Percentiles rank a stretch among this genome's conserved stretches.
Conservation (phyloP, 2,797 vertebrate species). For the Tamandua tetradactyla region DNA sequence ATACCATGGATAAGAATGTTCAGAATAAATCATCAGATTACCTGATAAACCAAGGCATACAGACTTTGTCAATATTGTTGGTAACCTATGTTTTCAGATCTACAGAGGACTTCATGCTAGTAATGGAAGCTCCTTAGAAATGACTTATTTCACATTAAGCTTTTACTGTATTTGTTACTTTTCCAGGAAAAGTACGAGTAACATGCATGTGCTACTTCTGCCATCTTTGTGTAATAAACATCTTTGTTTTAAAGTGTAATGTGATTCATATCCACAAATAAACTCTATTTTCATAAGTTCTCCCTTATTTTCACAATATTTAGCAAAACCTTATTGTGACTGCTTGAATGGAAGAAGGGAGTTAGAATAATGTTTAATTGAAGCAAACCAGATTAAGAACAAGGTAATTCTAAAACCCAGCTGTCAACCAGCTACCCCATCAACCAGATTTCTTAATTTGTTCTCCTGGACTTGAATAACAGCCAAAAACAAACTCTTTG, state of each 20-base stretch:
- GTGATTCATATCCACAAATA: not conserved
- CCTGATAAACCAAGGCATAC: not conserved
- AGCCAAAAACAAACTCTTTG: slow-evolving; percentile 56
- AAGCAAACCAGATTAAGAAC: slow-evolving; percentile 2
- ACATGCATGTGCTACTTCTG: not conserved
- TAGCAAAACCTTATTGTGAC: not conserved
- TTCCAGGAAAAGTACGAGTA: not conserved
- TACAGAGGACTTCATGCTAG: not conserved
- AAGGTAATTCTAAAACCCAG: slow-evolving; percentile 6
- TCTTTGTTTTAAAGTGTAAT: slow-evolving; percentile 20
- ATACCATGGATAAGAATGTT: not conserved
- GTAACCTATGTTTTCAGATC: not conserved
- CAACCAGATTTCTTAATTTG: slow-evolving; percentile 30
- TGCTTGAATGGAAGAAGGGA: slow-evolving; percentile 26
- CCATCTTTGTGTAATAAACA: not conserved
- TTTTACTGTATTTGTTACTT: not conserved
- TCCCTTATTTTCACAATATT: slow-evolving; percentile 5
- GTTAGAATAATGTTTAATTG: not conserved
- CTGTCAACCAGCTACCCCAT: not conserved
- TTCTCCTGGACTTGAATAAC: slow-evolving; percentile 20
- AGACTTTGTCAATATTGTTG: not conserved
- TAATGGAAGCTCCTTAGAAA: not conserved
- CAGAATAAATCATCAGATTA: not conserved
- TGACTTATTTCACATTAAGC: not conserved
- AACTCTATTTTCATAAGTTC: not conserved